These are phyloP conservation scores for Momotus momota DNA, from an alignment of 2,797 vertebrate species.

Conservation along the genomic window DNA sequence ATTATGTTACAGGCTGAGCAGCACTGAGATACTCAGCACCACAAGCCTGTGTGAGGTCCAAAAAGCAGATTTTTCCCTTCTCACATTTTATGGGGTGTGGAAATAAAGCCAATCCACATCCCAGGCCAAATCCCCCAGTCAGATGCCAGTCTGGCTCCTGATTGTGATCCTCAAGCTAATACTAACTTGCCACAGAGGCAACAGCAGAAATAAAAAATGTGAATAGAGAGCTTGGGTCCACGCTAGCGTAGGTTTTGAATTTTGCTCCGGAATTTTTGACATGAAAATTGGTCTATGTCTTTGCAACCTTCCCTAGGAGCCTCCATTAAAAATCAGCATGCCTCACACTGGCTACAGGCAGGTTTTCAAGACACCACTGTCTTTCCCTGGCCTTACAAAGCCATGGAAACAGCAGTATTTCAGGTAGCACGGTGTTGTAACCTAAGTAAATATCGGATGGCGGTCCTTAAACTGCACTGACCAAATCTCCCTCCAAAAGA, in stretches of 20 bases:
- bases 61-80: constrained; percentile 3
- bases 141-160: constrained; percentile 8
- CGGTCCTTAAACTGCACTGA: neutral
- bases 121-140: neutral
- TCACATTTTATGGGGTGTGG: constrained; percentile 6
- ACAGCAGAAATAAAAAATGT: neutral
- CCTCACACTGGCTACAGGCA: neutral
- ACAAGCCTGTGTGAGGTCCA: neutral
- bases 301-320: neutral
- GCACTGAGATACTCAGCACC: rapidly evolving
- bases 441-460: neutral
- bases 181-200: neutral
- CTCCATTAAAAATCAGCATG: neutral
- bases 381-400: neutral
- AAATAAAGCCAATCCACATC: constrained; percentile 19
- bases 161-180: neutral
- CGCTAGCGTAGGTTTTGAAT: rapidly evolving
- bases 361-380: neutral
- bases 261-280: neutral
- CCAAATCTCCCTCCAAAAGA: neutral
- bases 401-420: neutral
- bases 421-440: neutral
- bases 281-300: neutral
- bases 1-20: neutral
- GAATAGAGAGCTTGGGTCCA: neutral